A percentile compares a stretch with the other conserved stretches of the same genome.
Conservation (phyloP, 2,888 invertebrate genomes). For the Blastobasis adustella region DNA sequence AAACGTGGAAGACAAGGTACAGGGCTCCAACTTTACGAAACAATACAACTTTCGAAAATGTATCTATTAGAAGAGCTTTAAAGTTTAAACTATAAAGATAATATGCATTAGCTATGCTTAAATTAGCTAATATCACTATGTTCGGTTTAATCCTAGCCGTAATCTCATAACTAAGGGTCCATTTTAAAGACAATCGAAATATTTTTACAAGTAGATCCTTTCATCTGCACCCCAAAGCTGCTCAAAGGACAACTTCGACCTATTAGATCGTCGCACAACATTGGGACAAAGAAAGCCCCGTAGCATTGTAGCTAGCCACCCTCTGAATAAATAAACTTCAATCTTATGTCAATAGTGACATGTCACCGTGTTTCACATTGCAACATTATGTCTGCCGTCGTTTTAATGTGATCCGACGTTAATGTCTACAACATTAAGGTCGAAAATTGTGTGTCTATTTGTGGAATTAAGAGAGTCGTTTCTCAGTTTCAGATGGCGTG, state of each 20-base stretch:
- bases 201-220: no score
- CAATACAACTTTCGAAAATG: no score
- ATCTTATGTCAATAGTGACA: constrained; percentile 58
- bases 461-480: constrained; percentile 4
- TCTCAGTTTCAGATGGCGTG: constrained; percentile 19
- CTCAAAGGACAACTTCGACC: not conserved
- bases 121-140: no score
- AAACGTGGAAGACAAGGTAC: no score
- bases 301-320: constrained; percentile 29
- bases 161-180: not conserved
- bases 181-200: no score
- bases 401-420: constrained; percentile 1
- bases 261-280: constrained; percentile 23
- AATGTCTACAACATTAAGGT: not conserved
- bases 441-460: constrained; percentile 3
- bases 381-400: constrained; percentile 10
- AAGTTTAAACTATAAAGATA: no score
- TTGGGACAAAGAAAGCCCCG: constrained; percentile 28
- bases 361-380: constrained; percentile 34
- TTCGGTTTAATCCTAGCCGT: no score
- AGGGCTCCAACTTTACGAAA: no score
- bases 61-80: no score
- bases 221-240: no score
- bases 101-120: no score
- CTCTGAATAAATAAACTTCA: constrained; percentile 55